Evolutionary conservation across 2,888 invertebrate genomes (phyloP).

Genomic region (Drosophila macrothrix): DNA sequence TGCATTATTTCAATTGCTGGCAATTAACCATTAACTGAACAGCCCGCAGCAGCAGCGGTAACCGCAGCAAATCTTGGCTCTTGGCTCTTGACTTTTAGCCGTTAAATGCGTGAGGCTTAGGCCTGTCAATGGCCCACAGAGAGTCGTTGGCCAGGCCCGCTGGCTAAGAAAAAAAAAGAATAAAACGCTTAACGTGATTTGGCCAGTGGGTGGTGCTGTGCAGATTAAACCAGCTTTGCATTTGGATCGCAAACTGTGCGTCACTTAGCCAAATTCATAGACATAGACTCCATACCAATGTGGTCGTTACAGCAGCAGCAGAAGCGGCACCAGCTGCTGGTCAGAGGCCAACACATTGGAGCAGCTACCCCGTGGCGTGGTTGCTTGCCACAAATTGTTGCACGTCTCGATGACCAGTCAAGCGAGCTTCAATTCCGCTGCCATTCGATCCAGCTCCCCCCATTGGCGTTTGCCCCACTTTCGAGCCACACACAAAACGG

Average conservation of each 20-base stretch:
- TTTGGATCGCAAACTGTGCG: slow-evolving; percentile 6
- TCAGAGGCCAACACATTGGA: slow-evolving; percentile 27
- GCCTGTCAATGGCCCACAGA: slow-evolving; percentile 30
- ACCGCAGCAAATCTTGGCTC: neutral
- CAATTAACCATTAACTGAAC: slow-evolving; percentile 50
- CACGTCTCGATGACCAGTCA: slow-evolving; percentile 60
- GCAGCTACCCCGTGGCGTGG: slow-evolving; percentile 58
- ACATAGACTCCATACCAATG: slow-evolving; percentile 14
- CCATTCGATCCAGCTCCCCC: slow-evolving; percentile 3
- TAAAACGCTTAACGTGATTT: slow-evolving; percentile 19
- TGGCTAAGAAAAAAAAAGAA: slow-evolving; percentile 24
- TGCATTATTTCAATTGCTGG: slow-evolving; percentile 55
- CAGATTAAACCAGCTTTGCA: slow-evolving; percentile 24
- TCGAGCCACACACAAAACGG: slow-evolving; percentile 41
- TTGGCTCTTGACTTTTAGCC: slow-evolving; percentile 10
- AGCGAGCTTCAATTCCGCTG: slow-evolving; percentile 39
- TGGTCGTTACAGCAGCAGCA: neutral
- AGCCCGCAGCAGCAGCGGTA: slow-evolving; percentile 10
- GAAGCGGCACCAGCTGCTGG: slow-evolving; percentile 4
- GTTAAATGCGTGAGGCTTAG: slow-evolving; percentile 41
- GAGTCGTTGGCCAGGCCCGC: neutral
- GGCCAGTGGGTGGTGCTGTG: neutral
- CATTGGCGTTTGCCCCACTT: slow-evolving; percentile 34
- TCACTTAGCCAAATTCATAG: slow-evolving; percentile 29
- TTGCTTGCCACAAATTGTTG: slow-evolving; percentile 72